phyloP scores from a whole-genome alignment of 1,140 invertebrate species.

The Pogonomyrmex barbatus region DNA sequence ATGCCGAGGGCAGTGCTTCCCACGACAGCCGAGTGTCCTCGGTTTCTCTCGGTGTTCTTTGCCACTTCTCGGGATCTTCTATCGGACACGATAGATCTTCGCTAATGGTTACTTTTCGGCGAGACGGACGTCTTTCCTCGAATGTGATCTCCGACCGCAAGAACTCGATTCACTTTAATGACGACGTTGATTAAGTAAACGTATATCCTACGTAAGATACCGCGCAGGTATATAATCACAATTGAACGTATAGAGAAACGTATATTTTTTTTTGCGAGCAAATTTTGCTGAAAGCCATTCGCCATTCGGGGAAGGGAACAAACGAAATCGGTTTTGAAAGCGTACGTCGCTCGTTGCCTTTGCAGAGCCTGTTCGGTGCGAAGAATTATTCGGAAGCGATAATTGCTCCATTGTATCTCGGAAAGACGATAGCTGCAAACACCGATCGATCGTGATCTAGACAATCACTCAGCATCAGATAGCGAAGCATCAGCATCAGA shows the following conservation, averaged over 20 bases:
- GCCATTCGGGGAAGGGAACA: background rate
- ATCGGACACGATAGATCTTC: constrained; percentile 78
- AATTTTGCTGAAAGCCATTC: background rate
- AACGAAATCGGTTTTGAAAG: constrained; percentile 47
- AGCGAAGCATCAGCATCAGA: constrained; percentile 49
- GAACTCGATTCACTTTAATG: constrained; percentile 56
- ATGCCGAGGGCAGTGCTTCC: constrained; percentile 67
- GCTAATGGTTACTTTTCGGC: constrained; percentile 76
- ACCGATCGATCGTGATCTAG: constrained; percentile 64
- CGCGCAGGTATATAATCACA: constrained; percentile 5
- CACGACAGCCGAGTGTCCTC: constrained; percentile 73
- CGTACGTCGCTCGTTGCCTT: constrained; percentile 26
- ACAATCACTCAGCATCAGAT: constrained; percentile 57
- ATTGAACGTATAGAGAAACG: background rate
- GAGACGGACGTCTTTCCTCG: constrained; percentile 51
- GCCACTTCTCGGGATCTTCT: constrained; percentile 69
- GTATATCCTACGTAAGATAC: constrained; percentile 25
- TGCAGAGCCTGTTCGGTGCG: constrained; percentile 12
- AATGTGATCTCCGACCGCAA: constrained; percentile 45
- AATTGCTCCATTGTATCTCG: constrained; percentile 59
- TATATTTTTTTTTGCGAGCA: background rate
- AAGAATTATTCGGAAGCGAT: constrained; percentile 54
- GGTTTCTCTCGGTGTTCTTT: constrained; percentile 75
- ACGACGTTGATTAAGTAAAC: constrained; percentile 62
- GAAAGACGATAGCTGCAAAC: constrained; percentile 53